Evolutionary conservation across 2,888 invertebrate genomes (phyloP).

Genomic region (Leptinotarsa tumamoca): DNA sequence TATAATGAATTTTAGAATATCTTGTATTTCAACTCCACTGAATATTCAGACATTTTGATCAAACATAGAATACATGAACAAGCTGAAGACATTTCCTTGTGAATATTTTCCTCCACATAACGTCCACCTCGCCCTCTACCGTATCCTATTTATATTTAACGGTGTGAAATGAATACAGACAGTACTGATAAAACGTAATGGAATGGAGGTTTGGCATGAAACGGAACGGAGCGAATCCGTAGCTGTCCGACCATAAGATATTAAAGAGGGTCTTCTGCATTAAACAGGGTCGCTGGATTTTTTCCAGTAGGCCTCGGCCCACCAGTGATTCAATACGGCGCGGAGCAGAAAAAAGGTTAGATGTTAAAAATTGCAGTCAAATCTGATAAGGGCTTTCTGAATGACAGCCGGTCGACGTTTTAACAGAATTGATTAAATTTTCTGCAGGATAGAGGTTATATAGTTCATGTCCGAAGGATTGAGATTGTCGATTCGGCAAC

Average conservation of each 20-base stretch:
- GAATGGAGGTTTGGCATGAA: constrained; percentile 27
- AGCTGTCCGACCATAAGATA: constrained; percentile 48
- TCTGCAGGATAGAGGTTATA: not conserved
- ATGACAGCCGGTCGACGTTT: constrained; percentile 38
- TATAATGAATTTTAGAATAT: no score
- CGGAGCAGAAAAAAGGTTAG: constrained; percentile 31
- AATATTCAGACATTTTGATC: not conserved
- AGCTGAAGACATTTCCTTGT: not conserved
- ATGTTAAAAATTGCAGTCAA: constrained; percentile 43
- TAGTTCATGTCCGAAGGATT: no score
- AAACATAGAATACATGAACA: not conserved
- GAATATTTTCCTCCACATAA: not conserved
- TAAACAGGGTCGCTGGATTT: constrained; percentile 29
- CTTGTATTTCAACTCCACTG: not conserved
- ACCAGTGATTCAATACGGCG: constrained; percentile 39
- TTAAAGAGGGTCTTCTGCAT: constrained; percentile 45
- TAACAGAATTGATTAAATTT: constrained; percentile 35
- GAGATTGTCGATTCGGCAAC: no score
- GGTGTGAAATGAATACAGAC: constrained; percentile 24
- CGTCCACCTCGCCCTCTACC: not conserved
- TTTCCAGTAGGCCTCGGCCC: constrained; percentile 37
- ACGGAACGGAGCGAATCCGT: constrained; percentile 29
- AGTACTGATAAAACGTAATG: constrained; percentile 31
- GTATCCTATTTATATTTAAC: constrained; percentile 24
- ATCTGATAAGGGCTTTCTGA: constrained; percentile 41